Evolutionary conservation across 2,797 vertebrate genomes (phyloP), one percentile per base, ranked within the genome.

Genomic region (Enteromius fasciolatus): DNA sequence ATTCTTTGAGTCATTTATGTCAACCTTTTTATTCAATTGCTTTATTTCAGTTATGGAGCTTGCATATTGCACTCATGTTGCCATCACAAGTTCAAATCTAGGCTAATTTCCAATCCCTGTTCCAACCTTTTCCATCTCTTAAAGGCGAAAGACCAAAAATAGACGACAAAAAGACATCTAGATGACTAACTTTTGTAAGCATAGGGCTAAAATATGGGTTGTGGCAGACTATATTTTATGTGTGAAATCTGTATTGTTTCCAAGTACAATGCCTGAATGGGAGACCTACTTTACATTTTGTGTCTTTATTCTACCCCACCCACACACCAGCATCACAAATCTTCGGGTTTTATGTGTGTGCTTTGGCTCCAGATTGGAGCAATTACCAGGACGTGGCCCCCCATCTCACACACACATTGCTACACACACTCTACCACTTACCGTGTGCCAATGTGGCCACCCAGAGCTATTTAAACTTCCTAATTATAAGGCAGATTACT

Each of bases 401-500:
- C 28, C 20, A 28, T 54, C 50, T 57, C 75, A 4, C 54, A 10
- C 78, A 80, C 74, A 46, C 72, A 68, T 76, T 66, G 75, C 14
- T 54, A 68, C 74, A 54, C 74, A 68, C 69, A 86, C 68, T 31
- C 68, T 33, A 28, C 44, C 41, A 64, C 80, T 66, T 80, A 85
- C 75, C 31, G 77, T 86, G 87, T 84, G 83, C 88, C 83, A 84
- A 75, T 87, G 87, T 83, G 89, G 80, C 87, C 88, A 85, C 87
- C 85, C 86, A 85, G 82, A 88, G 84, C 87, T 89, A 90, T 90
- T 90, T 90, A 88, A 89, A 89, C 86, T 80, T 86, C 81, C 87
- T 90, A 88, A 90, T 90, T 90, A 89, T 85, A 87, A 87, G 86
- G 83, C 80, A 86, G 84, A 90, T 90, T 87, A 85, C 82, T 87